Percentiles rank a stretch among this genome's conserved stretches.
Evolutionary conservation across 1,140 invertebrate genomes (phyloP).

Genomic region (Drosophila gunungcola): DNA sequence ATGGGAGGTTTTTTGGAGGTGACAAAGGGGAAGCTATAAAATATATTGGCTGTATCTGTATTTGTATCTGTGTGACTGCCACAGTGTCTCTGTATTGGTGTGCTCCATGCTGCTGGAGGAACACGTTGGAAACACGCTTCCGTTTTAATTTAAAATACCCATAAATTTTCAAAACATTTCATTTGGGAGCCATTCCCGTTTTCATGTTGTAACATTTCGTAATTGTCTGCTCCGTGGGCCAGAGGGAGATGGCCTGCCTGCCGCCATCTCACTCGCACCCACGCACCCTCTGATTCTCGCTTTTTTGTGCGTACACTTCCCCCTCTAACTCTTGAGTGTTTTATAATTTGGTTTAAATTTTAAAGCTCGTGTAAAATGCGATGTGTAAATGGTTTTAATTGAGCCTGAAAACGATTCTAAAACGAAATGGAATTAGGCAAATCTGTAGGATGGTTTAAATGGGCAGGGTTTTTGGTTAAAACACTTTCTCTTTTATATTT

Average conservation of each 20-base stretch:
- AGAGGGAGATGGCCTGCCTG: constrained; percentile 28
- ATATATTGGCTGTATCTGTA: constrained; percentile 76
- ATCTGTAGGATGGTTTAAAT: constrained; percentile 17
- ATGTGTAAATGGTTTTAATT: constrained; percentile 79
- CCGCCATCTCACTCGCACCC: constrained; percentile 7
- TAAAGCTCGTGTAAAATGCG: constrained; percentile 69
- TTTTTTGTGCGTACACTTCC: neutral
- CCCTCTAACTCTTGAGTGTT: constrained; percentile 41
- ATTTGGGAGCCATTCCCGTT: constrained; percentile 84
- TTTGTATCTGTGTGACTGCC: constrained; percentile 54
- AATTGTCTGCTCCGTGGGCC: constrained; percentile 63
- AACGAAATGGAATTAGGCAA: constrained; percentile 66
- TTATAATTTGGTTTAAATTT: constrained; percentile 74
- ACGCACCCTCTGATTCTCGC: constrained; percentile 5
- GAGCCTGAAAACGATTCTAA: constrained; percentile 71
- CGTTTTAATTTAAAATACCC: constrained; percentile 85
- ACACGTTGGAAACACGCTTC: constrained; percentile 83
- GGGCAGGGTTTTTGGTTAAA: constrained; percentile 4
- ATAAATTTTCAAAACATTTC: constrained; percentile 84
- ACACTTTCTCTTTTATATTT: constrained; percentile 12
- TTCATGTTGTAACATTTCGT: constrained; percentile 82
- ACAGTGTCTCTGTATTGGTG: constrained; percentile 11
- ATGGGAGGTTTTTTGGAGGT: constrained; percentile 23
- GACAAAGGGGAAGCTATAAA: constrained; percentile 67
- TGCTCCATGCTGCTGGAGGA: constrained; percentile 36